Evolutionary conservation across 2,888 invertebrate genomes (phyloP), one percentile per base, ranked within the genome.

Genomic region (Andrena camellia): DNA sequence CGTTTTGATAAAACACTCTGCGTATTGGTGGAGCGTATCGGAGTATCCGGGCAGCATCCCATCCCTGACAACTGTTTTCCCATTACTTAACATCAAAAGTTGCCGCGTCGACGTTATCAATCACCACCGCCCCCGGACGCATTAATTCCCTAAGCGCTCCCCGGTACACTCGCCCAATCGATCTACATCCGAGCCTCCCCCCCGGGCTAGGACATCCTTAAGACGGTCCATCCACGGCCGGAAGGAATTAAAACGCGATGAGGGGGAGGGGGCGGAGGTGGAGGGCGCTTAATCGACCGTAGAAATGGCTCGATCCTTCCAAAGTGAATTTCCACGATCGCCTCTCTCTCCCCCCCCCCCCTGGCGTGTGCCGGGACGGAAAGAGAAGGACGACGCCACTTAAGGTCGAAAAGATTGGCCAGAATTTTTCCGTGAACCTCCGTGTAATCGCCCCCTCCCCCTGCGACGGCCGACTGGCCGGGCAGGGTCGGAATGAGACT

Each of bases 361-460:
- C 3, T 17, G 35, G 4, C 23, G 42, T 26, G 33, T 10, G 6
- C 5, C 6, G n/a, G 17, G 23, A 35, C 26, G 48, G 59, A 64
- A 48, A 62, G 59, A 71, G 70, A 69, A 74, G 68, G 78, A 81
- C 81, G 72, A 63, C 66, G 84, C 87, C 81, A 87, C 88, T 91
- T 88, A 90, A 90, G 90, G 89, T 89, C 87, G 89, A 88, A 89
- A 89, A 90, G 91, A 91, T 91, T 91, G 89, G 86, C 70, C 83
- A 75, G 88, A 90, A 89, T 90, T 89, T 89, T 87, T 85, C 85
- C 84, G 84, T 88, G 78, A 69, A 68, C 81, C 63, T 77, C n/a
- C 54, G 52, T 17, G 23, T 59, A 20, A 6, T 48, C 54, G 10
- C 31, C 42, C 6, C 31, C 17, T 20, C 48, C 7, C n/a, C n/a